Evolutionary conservation across 2,113 vertebrate species (phyloP).

Genomic region (Bostrychus sinensis): DNA sequence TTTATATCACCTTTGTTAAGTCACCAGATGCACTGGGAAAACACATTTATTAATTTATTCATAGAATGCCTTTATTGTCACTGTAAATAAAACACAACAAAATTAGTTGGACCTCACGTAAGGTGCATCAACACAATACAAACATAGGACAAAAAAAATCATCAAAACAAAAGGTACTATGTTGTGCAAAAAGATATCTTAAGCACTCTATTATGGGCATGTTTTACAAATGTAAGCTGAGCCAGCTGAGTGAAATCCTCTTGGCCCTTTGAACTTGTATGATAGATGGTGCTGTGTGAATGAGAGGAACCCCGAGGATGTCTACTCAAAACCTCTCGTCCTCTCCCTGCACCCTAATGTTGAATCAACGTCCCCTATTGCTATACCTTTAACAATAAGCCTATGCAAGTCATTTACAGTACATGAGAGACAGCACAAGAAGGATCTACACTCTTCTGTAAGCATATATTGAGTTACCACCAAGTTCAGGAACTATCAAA

Average conservation of each 20-base stretch:
- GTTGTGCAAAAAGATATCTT: too few relatives aligned
- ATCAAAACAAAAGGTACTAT: too few relatives aligned
- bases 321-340: slow-evolving; percentile 47
- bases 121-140: too few relatives aligned
- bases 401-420: slow-evolving; percentile 46
- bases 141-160: too few relatives aligned
- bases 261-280: slow-evolving; percentile 59
- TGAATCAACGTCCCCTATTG: slow-evolving; percentile 24
- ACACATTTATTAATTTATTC: too few relatives aligned
- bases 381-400: slow-evolving; percentile 33
- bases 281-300: slow-evolving; percentile 53
- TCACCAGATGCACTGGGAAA: too few relatives aligned
- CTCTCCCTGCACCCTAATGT: slow-evolving; percentile 48
- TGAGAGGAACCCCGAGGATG: slow-evolving; percentile 42
- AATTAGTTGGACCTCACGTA: too few relatives aligned
- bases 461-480: not conserved
- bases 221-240: slow-evolving; percentile 58
- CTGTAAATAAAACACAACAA: too few relatives aligned
- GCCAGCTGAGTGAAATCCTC: slow-evolving; percentile 40
- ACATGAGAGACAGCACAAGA: slow-evolving; percentile 34
- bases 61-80: too few relatives aligned
- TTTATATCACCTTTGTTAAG: too few relatives aligned
- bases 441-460: slow-evolving; percentile 30
- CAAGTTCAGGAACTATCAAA: slow-evolving; percentile 2
- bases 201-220: slow-evolving; percentile 17